phyloP scores from a whole-genome alignment of 2,113 vertebrate genomes.

The Progne subis region DNA sequence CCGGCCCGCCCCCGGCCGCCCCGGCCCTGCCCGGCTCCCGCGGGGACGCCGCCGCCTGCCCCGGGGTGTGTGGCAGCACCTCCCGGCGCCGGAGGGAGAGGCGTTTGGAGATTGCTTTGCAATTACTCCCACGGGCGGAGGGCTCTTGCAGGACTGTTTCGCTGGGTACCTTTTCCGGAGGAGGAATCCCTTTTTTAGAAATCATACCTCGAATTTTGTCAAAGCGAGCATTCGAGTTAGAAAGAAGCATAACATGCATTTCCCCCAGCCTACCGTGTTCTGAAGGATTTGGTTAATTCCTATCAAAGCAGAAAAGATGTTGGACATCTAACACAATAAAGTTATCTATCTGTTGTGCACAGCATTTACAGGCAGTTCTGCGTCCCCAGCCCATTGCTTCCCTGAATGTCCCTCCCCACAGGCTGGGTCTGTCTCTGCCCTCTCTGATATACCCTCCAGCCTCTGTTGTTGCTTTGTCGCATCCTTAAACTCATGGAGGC shows the following conservation, averaged over 20 bases:
- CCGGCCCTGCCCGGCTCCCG: not conserved
- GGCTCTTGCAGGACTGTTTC: not conserved
- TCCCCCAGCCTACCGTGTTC: not conserved
- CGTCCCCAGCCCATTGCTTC: not conserved
- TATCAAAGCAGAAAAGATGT: not conserved
- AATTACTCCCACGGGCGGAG: not conserved
- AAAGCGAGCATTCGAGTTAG: not conserved
- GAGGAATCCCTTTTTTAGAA: not conserved
- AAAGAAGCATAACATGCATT: rapidly evolving
- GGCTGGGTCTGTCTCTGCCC: not conserved
- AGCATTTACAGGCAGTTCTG: not conserved
- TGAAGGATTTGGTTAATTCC: not conserved
- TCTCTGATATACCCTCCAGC: not conserved
- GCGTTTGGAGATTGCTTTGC: not conserved
- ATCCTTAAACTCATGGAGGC: not conserved
- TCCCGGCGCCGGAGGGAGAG: not conserved
- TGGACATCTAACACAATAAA: not conserved
- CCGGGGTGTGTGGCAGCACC: not conserved
- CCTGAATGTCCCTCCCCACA: not conserved
- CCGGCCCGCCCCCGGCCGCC: too few relatives aligned
- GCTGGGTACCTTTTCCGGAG: not conserved
- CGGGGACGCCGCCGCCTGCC: not conserved
- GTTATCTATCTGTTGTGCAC: rapidly evolving
- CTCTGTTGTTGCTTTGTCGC: not conserved
- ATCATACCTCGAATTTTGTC: not conserved